Percentiles rank a stretch among this genome's conserved stretches.
Conservation (phyloP, 2,888 invertebrate genomes). For the Notocelia uddmanniana region DNA sequence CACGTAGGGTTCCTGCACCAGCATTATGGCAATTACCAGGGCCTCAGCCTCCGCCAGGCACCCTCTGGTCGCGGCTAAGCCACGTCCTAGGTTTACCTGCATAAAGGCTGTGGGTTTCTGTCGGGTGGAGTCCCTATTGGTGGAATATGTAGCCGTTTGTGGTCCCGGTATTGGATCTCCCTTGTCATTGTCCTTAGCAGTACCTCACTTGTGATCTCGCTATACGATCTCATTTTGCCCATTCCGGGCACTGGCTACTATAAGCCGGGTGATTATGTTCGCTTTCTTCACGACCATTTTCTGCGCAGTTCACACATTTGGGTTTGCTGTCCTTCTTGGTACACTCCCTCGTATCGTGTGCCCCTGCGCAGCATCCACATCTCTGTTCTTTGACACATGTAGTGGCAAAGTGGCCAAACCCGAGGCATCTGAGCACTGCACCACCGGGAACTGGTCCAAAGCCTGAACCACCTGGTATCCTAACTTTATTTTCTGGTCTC, state of each 20-base stretch:
- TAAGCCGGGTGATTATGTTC: not conserved
- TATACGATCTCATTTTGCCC: not conserved
- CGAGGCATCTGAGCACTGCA: not conserved
- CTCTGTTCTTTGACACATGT: not conserved
- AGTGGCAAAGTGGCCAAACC: not conserved
- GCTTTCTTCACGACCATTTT: not conserved
- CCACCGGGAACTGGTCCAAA: not conserved
- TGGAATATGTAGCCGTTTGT: too few species aligned
- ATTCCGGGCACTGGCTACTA: not conserved
- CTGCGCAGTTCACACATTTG: not conserved
- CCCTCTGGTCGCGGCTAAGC: not conserved
- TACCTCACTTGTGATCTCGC: not conserved
- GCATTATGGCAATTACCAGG: too few species aligned
- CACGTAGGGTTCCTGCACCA: slow-evolving; percentile 24
- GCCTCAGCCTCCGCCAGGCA: not conserved
- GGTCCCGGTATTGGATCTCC: too few species aligned
- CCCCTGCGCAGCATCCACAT: not conserved
- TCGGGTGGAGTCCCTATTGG: too few species aligned
- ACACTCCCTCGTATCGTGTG: not conserved
- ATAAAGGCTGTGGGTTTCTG: too few species aligned
- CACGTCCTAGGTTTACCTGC: not conserved
- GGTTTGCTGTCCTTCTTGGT: not conserved
- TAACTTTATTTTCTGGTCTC: not conserved
- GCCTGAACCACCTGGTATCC: not conserved
- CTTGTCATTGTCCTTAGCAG: not conserved